phyloP scores from a whole-genome alignment of 2,113 vertebrate genomes.

The Sinosuthora webbiana region DNA sequence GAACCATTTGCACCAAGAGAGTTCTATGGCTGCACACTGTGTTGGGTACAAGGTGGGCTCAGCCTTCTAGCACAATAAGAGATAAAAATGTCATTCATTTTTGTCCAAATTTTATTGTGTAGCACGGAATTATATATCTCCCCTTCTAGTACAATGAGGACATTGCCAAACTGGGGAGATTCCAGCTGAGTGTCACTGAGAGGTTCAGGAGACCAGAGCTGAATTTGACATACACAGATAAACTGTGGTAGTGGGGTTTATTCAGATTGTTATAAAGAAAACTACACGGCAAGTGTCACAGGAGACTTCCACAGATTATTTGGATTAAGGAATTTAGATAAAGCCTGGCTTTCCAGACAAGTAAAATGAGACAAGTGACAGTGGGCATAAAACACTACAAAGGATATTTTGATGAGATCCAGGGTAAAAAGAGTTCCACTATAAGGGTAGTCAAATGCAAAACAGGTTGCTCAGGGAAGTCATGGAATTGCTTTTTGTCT shows the following conservation, averaged over 20 bases:
- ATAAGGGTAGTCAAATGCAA: neutral
- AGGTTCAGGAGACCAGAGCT: neutral
- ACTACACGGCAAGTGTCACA: accelerated
- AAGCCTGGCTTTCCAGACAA: neutral
- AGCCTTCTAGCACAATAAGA: neutral
- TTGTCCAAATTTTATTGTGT: neutral
- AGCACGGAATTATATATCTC: neutral
- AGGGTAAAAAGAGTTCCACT: neutral
- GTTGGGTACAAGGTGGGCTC: neutral
- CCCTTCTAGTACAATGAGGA: neutral
- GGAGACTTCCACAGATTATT: neutral
- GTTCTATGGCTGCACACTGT: neutral
- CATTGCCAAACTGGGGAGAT: neutral
- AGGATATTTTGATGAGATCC: neutral
- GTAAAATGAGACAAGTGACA: neutral
- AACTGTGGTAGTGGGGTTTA: neutral
- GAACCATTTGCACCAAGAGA: neutral
- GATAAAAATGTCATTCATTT: neutral
- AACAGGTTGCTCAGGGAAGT: neutral
- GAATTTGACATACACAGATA: accelerated
- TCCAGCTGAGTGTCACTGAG: neutral
- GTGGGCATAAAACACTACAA: neutral
- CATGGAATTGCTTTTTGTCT: neutral
- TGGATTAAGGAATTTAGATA: neutral
- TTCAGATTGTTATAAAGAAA: neutral